Evolutionary conservation across 2,797 vertebrate genomes (phyloP).

Genomic region (Coendou prehensilis): DNA sequence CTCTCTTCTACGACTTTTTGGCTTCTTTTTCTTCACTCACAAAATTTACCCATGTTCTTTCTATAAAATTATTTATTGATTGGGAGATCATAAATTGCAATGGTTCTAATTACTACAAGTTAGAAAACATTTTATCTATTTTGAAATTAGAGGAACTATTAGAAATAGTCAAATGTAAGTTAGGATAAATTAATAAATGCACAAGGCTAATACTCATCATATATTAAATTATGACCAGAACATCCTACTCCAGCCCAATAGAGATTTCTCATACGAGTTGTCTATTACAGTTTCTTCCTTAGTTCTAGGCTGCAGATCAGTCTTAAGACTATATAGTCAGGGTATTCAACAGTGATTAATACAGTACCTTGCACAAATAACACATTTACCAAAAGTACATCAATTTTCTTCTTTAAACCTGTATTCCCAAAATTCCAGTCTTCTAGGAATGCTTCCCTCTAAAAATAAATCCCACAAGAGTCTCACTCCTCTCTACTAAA

Average conservation of each 20-base stretch:
- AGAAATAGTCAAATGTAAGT: constrained; percentile 5
- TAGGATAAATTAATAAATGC: constrained; percentile 6
- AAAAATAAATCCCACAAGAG: not conserved
- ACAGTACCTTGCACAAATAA: not conserved
- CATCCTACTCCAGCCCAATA: not conserved
- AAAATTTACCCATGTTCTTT: constrained; percentile 14
- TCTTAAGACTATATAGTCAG: not conserved
- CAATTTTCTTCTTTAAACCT: constrained; percentile 28
- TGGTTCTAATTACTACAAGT: not conserved
- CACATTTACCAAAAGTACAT: not conserved
- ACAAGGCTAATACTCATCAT: not conserved
- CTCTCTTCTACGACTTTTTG: not conserved
- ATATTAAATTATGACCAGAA: constrained; percentile 15
- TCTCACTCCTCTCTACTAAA: not conserved
- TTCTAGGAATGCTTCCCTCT: not conserved
- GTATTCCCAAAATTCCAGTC: not conserved
- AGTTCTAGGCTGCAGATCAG: constrained; percentile 4
- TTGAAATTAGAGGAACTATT: not conserved
- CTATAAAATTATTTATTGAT: not conserved
- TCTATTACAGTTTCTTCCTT: constrained; percentile 7
- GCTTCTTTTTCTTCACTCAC: not conserved
- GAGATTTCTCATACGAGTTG: not conserved
- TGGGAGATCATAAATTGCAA: not conserved
- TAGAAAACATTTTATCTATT: not conserved
- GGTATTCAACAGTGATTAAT: not conserved